phyloP scores from a whole-genome alignment of 2,113 vertebrate genomes.

The Aviceda subcristata region DNA sequence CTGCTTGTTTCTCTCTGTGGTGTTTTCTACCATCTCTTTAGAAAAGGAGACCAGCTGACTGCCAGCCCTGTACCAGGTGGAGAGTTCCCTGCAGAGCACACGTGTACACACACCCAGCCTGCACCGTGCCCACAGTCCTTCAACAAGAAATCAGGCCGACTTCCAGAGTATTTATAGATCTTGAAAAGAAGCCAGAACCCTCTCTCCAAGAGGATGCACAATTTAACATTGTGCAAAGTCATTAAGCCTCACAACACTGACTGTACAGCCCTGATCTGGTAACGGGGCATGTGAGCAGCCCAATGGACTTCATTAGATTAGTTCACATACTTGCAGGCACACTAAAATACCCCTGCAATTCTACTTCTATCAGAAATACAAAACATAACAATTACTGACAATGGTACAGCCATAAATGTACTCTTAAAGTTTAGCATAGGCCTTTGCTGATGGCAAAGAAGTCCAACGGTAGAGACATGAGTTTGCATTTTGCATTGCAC shows the following conservation, averaged over 20 bases:
- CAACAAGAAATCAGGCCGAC: neutral
- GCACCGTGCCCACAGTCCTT: neutral
- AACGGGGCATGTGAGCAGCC: neutral
- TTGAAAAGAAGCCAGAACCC: slow-evolving; percentile 47
- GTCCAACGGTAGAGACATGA: neutral
- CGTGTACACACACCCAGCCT: neutral
- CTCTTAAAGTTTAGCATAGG: neutral
- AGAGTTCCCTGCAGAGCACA: neutral
- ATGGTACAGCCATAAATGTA: neutral
- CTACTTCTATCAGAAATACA: neutral
- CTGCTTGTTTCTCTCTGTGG: neutral
- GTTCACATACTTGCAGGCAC: neutral
- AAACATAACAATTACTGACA: neutral
- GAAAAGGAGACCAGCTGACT: neutral
- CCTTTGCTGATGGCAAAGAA: neutral
- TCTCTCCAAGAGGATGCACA: slow-evolving; percentile 32
- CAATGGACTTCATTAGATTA: neutral
- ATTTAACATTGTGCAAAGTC: slow-evolving; percentile 56
- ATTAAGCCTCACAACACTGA: neutral
- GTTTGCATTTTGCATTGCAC: neutral
- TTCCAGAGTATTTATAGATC: slow-evolving; percentile 45
- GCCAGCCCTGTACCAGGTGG: neutral
- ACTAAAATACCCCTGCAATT: neutral
- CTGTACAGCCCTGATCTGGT: neutral
- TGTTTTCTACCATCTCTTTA: neutral